Conservation (phyloP, 2,113 vertebrate genomes). For the Tachuris rubrigastra region DNA sequence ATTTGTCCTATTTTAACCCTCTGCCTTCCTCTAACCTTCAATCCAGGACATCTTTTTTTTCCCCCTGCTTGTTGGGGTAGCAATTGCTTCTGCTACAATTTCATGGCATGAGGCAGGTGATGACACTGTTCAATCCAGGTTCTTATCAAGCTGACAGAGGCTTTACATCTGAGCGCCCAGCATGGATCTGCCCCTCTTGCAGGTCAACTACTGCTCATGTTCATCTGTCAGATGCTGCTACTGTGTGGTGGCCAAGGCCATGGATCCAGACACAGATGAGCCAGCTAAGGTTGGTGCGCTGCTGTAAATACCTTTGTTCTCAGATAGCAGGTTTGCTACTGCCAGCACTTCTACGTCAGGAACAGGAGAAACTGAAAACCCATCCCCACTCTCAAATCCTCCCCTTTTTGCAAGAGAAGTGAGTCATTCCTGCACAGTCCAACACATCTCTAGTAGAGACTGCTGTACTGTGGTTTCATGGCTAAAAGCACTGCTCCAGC, state of each 20-base stretch:
- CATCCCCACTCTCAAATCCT: background rate
- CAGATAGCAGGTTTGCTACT: background rate
- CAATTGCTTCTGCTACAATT: background rate
- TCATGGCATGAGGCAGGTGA: background rate
- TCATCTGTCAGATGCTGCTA: background rate
- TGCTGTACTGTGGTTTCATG: background rate
- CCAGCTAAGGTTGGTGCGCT: rapidly evolving
- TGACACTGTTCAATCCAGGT: background rate
- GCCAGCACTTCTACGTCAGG: background rate
- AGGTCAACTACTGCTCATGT: background rate
- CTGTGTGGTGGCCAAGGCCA: background rate
- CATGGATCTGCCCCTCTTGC: background rate
- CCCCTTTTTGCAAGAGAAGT: background rate
- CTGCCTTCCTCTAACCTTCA: background rate
- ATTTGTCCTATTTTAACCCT: background rate
- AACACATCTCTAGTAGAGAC: background rate
- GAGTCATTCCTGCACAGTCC: background rate
- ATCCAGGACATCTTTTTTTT: background rate
- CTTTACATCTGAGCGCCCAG: background rate
- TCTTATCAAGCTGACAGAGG: background rate
- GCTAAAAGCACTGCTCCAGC: background rate
- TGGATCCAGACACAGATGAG: rapidly evolving
- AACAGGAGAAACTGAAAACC: background rate
- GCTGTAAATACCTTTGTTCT: background rate
- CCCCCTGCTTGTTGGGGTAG: background rate